Evolutionary conservation across 2,888 invertebrate species (phyloP).

Genomic region (Clistopyga incitator): DNA sequence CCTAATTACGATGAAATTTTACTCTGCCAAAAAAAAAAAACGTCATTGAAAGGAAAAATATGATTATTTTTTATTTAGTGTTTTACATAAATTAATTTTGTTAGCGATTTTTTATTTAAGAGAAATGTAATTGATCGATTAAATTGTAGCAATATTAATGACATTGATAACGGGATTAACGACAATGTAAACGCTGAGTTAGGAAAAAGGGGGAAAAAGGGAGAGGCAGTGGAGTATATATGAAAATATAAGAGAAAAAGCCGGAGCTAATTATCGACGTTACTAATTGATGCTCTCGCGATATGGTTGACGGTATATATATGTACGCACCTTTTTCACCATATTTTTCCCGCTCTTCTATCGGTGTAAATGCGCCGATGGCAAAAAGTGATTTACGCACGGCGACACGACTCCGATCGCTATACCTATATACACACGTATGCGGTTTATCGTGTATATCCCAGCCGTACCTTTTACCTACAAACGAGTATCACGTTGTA

Average conservation of each 20-base stretch:
- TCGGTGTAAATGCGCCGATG: slow-evolving; percentile 47
- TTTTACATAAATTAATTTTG: too few relatives aligned
- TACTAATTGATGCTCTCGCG: slow-evolving; percentile 65
- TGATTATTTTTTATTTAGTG: too few relatives aligned
- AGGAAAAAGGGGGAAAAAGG: too few relatives aligned
- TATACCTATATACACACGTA: slow-evolving; percentile 32
- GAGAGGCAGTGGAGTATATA: not conserved
- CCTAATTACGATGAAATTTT: too few relatives aligned
- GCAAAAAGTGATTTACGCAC: slow-evolving; percentile 67
- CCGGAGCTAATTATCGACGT: slow-evolving; percentile 64
- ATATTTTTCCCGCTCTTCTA: slow-evolving; percentile 46
- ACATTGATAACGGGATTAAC: too few relatives aligned
- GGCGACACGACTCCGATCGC: slow-evolving; percentile 38
- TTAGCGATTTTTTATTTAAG: too few relatives aligned
- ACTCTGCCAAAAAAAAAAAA: not conserved
- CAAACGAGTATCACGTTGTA: slow-evolving; percentile 32
- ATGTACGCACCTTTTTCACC: slow-evolving; percentile 42
- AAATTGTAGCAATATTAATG: too few relatives aligned
- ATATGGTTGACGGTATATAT: slow-evolving; percentile 53
- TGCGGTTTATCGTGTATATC: slow-evolving; percentile 20
- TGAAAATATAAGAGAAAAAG: slow-evolving; percentile 47
- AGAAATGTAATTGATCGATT: too few relatives aligned
- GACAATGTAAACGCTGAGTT: too few relatives aligned
- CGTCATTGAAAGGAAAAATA: too few relatives aligned
- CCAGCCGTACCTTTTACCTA: slow-evolving; percentile 24